Conservation (phyloP, 2,888 invertebrate genomes). For the Nephrocerus scutellatus region DNA sequence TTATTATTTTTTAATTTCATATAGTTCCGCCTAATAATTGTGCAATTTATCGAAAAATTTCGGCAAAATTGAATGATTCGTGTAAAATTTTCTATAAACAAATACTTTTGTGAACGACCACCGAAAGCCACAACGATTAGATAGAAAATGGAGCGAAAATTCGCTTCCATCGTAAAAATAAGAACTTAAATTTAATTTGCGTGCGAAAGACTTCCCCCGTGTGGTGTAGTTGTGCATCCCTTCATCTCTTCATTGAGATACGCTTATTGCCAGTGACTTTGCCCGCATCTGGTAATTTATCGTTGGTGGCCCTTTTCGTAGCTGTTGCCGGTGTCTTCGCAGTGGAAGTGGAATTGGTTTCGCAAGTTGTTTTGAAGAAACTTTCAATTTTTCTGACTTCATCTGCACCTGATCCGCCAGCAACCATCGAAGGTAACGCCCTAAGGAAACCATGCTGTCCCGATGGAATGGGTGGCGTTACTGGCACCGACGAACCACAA, state of each 20-base stretch:
- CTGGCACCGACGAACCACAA: constrained; percentile 38
- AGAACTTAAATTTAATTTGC: no score
- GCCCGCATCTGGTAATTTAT: no score
- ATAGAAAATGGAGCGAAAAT: no score
- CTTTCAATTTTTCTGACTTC: background rate
- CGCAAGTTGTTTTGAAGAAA: background rate
- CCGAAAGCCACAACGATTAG: no score
- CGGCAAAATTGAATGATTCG: no score
- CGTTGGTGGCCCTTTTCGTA: background rate
- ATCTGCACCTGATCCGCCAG: constrained; percentile 3
- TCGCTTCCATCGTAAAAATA: no score
- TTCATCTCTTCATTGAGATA: no score
- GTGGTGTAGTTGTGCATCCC: background rate
- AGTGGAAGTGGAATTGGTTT: background rate
- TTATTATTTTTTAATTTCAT: background rate
- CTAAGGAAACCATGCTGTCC: constrained; percentile 45
- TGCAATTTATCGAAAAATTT: no score
- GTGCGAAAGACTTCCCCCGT: background rate
- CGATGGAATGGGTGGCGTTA: constrained; percentile 46
- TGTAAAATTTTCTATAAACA: no score
- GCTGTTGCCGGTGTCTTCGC: background rate
- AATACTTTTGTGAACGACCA: no score
- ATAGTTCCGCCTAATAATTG: no score
- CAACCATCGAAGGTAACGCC: constrained; percentile 43
- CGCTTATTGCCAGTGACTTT: no score